Conservation (phyloP, 2,113 vertebrate genomes). For the Epinephelus fuscoguttatus region DNA sequence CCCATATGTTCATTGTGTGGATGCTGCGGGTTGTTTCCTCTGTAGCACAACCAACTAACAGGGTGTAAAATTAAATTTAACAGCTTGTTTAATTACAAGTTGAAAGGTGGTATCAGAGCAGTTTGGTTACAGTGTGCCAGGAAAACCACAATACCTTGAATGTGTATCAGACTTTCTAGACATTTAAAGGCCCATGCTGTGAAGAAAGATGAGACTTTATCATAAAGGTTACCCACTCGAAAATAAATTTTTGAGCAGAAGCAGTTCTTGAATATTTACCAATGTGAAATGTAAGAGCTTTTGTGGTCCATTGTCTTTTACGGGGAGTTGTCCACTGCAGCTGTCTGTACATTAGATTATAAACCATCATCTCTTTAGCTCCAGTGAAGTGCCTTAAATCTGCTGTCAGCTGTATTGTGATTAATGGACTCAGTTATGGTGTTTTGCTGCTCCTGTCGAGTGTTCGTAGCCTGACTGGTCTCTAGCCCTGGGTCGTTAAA, state of each 20-base stretch:
- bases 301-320: not conserved
- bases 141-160: not conserved
- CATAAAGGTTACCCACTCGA: not conserved
- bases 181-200: not conserved
- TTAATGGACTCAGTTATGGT: constrained; percentile 16
- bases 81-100: constrained; percentile 18
- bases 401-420: constrained; percentile 16
- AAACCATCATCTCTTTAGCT: not conserved
- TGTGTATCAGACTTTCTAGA: not conserved
- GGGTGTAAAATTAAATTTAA: constrained; percentile 23
- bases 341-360: not conserved
- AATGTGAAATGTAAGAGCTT: not conserved
- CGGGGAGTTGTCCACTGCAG: not conserved
- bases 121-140: not conserved
- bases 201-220: not conserved
- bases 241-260: not conserved
- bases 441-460: not conserved
- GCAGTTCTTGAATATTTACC: constrained; percentile 12
- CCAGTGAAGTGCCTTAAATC: not conserved
- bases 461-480: not conserved
- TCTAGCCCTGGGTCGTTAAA: not conserved
- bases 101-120: not conserved
- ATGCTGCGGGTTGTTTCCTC: not conserved
- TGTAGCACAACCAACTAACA: not conserved
- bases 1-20: constrained; percentile 30